These are phyloP conservation scores for Platyscapa corneri DNA, from an alignment of 1,140 invertebrate species.

Conservation along the genomic window DNA sequence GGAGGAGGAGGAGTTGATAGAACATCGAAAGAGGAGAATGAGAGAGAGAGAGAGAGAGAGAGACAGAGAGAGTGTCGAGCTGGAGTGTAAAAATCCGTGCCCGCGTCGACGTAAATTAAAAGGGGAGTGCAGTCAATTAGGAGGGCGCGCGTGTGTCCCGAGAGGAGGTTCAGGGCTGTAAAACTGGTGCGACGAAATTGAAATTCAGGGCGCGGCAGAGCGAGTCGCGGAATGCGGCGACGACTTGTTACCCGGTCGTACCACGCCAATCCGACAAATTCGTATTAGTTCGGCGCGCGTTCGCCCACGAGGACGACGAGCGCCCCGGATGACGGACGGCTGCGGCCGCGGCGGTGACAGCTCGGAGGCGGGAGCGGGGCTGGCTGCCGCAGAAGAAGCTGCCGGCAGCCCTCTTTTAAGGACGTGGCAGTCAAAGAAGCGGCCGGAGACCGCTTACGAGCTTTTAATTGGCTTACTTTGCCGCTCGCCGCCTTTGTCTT, in stretches of 20 bases:
- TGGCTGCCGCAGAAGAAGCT: not conserved
- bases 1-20: not conserved
- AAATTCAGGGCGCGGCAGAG: not conserved
- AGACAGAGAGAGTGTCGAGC: not conserved
- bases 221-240: not conserved
- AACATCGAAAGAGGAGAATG: too few species aligned
- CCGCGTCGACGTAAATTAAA: not conserved
- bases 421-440: conserved; percentile 2
- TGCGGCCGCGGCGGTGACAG: too few species aligned
- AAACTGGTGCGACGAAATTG: not conserved
- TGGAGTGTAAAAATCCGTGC: not conserved
- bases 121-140: not conserved
- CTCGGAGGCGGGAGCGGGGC: too few species aligned
- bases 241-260: not conserved
- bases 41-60: too few species aligned
- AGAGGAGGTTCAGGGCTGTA: not conserved
- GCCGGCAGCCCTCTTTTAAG: not conserved
- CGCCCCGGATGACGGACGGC: not conserved
- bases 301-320: not conserved
- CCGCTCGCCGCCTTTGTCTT: conserved; percentile 20
- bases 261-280: conserved; percentile 32
- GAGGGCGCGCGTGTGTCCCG: not conserved
- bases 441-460: conserved; percentile 24
- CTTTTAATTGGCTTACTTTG: conserved; percentile 50
- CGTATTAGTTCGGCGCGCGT: conserved; percentile 27